phyloP scores from a whole-genome alignment of 2,888 invertebrate genomes.

The Limenitis camilla region DNA sequence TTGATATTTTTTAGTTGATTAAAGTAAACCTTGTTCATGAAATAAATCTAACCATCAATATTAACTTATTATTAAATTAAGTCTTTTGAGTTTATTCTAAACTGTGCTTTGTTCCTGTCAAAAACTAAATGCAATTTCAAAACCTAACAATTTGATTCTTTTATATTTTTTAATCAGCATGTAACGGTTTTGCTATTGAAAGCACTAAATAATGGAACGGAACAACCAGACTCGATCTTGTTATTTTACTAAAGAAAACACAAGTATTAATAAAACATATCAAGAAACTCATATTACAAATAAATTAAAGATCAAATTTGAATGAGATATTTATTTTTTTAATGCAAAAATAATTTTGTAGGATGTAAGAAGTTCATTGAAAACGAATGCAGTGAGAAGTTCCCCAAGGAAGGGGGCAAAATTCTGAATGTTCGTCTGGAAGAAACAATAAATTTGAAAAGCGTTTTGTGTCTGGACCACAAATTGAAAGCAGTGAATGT shows the following conservation, averaged over 20 bases:
- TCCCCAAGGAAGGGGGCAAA: conserved; percentile 55
- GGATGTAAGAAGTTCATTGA: conserved; percentile 59
- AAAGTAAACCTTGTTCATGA: conserved; percentile 1
- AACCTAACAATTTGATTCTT: no score
- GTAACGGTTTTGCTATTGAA: conserved; percentile 59
- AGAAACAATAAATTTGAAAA: conserved; percentile 60
- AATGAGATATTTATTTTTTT: background rate
- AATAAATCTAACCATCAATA: background rate
- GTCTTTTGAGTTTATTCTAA: no score
- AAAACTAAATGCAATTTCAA: no score
- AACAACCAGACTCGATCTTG: conserved; percentile 42
- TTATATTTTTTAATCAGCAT: conserved; percentile 26
- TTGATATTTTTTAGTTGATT: conserved; percentile 58
- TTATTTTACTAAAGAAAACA: conserved; percentile 22
- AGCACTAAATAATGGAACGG: conserved; percentile 34
- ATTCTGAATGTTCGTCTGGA: conserved; percentile 44
- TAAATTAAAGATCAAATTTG: conserved; percentile 2
- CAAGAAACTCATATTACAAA: background rate
- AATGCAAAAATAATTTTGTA: conserved; percentile 30
- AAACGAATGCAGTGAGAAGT: conserved; percentile 58
- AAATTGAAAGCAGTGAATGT: conserved; percentile 33
- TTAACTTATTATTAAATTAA: background rate
- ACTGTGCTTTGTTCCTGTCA: no score
- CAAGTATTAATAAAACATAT: background rate
- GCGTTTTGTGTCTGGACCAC: conserved; percentile 54